Conservation (phyloP, 2,888 invertebrate species). For the Hydrotaea diabolus region DNA sequence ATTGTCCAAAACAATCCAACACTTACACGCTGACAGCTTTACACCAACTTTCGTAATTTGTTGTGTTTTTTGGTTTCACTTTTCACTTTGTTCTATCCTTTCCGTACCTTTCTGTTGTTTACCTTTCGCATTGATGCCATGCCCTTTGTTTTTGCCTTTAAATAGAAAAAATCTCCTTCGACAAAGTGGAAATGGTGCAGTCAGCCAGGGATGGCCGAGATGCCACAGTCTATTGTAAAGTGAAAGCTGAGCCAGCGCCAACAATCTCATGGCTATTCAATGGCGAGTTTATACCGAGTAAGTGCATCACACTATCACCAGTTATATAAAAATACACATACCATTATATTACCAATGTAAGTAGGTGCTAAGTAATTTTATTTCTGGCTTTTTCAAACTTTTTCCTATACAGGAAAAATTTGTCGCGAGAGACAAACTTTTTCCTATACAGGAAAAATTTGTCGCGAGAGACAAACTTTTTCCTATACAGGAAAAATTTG, state of each 20-base stretch:
- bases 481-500: too few relatives aligned
- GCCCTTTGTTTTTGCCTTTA: conserved; percentile 71
- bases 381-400: too few relatives aligned
- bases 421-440: too few relatives aligned
- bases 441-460: too few relatives aligned
- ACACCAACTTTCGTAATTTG: conserved; percentile 18
- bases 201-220: conserved; percentile 82
- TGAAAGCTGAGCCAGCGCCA: conserved; percentile 81
- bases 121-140: not conserved
- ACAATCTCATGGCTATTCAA: conserved; percentile 81
- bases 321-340: too few relatives aligned
- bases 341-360: too few relatives aligned
- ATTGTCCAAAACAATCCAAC: not conserved
- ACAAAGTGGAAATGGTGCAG: conserved; percentile 82
- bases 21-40: too few relatives aligned
- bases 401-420: too few relatives aligned
- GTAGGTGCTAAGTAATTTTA: too few relatives aligned
- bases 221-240: conserved; percentile 80
- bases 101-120: not conserved
- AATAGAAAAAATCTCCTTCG: conserved; percentile 83
- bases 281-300: conserved; percentile 79
- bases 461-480: too few relatives aligned
- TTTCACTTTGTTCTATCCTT: not conserved
- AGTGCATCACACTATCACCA: conserved; percentile 67
- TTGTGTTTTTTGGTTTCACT: conserved; percentile 5